Conservation (phyloP, 2,113 vertebrate genomes). For the Butorides virescens region DNA sequence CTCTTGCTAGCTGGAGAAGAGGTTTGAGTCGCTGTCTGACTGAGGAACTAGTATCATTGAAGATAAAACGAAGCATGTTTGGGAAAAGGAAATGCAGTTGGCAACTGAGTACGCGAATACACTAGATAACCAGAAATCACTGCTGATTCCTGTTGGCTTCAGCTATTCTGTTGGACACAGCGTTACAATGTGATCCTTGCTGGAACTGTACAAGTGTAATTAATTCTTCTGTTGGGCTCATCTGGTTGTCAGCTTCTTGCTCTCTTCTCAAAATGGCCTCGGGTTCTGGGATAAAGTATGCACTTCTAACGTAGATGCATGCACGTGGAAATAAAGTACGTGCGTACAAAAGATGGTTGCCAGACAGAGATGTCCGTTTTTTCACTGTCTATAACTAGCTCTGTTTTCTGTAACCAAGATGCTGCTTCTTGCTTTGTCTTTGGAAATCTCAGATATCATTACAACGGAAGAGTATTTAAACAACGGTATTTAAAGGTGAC, state of each 20-base stretch:
- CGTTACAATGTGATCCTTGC: not conserved
- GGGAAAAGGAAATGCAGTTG: not conserved
- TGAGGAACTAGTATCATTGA: not conserved
- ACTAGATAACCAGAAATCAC: not conserved
- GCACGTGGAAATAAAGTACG: not conserved
- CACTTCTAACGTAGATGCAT: fast-evolving
- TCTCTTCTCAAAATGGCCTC: not conserved
- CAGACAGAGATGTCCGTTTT: not conserved
- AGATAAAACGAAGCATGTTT: not conserved
- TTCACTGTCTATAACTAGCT: not conserved
- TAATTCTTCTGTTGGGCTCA: not conserved
- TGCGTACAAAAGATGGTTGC: not conserved
- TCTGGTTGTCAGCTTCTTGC: not conserved
- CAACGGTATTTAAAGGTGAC: not conserved
- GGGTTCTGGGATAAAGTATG: not conserved
- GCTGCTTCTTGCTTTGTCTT: not conserved
- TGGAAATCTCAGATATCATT: too few relatives aligned
- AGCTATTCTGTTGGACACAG: not conserved
- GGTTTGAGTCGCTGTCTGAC: not conserved
- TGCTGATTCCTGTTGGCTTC: not conserved
- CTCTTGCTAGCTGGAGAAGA: not conserved
- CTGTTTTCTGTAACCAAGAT: not conserved
- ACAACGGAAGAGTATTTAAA: not conserved
- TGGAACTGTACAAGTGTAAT: not conserved
- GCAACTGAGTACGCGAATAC: not conserved